Percentiles rank a stretch among this genome's conserved stretches.
These are phyloP conservation scores for Caenorhabditis tropicalis DNA, from an alignment of 1,140 invertebrate genomes.

Conservation along the genomic window DNA sequence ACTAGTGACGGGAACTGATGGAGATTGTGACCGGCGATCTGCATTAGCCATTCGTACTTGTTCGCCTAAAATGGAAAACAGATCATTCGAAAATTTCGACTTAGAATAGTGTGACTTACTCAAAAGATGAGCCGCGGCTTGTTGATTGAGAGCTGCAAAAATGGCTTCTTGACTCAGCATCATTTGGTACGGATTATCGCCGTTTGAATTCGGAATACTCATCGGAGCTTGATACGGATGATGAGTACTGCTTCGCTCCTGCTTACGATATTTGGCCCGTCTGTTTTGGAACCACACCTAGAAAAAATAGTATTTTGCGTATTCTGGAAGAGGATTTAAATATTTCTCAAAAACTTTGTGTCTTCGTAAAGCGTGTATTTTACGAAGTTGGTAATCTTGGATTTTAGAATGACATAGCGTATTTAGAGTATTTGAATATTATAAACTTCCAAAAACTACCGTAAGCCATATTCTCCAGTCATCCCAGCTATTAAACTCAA, in stretches of 20 bases:
- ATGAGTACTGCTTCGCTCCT: slow-evolving; percentile 74
- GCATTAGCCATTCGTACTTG: slow-evolving; percentile 23
- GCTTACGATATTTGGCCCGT: slow-evolving; percentile 90
- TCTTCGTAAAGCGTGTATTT: neutral
- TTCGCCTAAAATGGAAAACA: neutral
- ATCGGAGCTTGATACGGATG: slow-evolving; percentile 55
- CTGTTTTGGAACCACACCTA: slow-evolving; percentile 93
- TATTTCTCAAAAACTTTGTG: neutral
- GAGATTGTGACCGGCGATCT: slow-evolving; percentile 11
- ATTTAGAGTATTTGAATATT: neutral
- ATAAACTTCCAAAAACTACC: too few relatives aligned
- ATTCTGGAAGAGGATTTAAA: neutral
- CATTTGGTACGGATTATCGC: slow-evolving; percentile 43
- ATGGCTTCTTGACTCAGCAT: slow-evolving; percentile 37
- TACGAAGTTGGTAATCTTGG: too few relatives aligned
- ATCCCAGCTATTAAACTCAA: too few relatives aligned
- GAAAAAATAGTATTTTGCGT: neutral
- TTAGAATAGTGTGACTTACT: neutral
- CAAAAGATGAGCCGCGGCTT: slow-evolving; percentile 38
- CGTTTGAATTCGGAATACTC: slow-evolving; percentile 32
- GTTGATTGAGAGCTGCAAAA: slow-evolving; percentile 25
- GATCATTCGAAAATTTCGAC: neutral
- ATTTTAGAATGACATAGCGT: too few relatives aligned
- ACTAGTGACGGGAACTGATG: neutral
- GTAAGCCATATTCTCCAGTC: too few relatives aligned